These are phyloP conservation scores for Diaphora mendica DNA, from an alignment of 2,888 invertebrate genomes.

Conservation along the genomic window DNA sequence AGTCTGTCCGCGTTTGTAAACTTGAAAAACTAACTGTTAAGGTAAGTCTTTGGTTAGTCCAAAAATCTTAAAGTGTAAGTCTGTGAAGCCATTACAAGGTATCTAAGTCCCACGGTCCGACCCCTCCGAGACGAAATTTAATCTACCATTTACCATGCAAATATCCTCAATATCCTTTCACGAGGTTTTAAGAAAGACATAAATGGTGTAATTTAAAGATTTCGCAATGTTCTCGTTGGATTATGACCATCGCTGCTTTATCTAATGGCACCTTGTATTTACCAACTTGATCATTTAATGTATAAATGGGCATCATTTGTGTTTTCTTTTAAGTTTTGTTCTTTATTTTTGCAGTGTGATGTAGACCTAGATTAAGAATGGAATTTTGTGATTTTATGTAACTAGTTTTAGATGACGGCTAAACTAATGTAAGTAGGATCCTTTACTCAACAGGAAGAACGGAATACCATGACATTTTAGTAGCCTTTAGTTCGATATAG, in stretches of 20 bases:
- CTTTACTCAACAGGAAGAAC: too few relatives aligned
- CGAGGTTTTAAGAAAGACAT: slow-evolving; percentile 49
- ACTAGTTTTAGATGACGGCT: neutral
- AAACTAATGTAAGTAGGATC: neutral
- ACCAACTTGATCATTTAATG: slow-evolving; percentile 44
- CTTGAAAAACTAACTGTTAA: slow-evolving; percentile 9
- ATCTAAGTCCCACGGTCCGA: slow-evolving; percentile 20
- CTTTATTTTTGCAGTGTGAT: slow-evolving; percentile 17
- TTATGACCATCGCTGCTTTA: slow-evolving; percentile 36
- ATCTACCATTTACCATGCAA: slow-evolving; percentile 49
- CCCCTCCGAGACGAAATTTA: slow-evolving; percentile 37
- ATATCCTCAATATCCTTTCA: slow-evolving; percentile 47
- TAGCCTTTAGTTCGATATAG: too few relatives aligned
- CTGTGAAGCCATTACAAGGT: slow-evolving; percentile 17
- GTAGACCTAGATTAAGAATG: neutral
- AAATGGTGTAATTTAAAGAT: slow-evolving; percentile 48
- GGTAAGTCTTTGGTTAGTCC: slow-evolving; percentile 12
- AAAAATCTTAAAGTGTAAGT: slow-evolving; percentile 9
- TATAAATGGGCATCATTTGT: slow-evolving; percentile 45
- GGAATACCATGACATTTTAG: too few relatives aligned
- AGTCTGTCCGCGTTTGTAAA: neutral
- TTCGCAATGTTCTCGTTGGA: slow-evolving; percentile 29
- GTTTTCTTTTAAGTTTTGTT: slow-evolving; percentile 36
- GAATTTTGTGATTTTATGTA: neutral
- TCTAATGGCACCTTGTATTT: slow-evolving; percentile 45